Percentiles rank a stretch among this genome's conserved stretches.
phyloP scores from a whole-genome alignment of 1,140 invertebrate genomes.

The Oedothorax gibbosus region DNA sequence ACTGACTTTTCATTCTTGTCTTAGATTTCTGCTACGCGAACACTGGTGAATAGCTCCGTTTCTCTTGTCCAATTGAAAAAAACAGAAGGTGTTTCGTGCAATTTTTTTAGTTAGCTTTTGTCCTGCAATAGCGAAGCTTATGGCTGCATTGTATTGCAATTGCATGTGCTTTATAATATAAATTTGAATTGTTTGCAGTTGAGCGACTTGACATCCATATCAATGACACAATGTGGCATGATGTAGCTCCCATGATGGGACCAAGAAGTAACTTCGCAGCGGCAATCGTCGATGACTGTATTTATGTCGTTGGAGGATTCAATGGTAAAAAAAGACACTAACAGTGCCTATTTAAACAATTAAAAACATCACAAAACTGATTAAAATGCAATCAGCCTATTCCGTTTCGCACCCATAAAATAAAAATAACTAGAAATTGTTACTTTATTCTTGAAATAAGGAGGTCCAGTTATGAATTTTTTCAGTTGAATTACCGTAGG shows the following conservation, averaged over 20 bases:
- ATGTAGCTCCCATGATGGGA: conserved; percentile 77
- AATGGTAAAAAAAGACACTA: conserved; percentile 66
- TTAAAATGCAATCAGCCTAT: background rate
- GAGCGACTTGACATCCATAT: conserved; percentile 73
- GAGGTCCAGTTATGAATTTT: no score
- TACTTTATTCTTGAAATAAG: no score
- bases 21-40: background rate
- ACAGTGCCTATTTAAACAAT: background rate
- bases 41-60: background rate
- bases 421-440: no score
- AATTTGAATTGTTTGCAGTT: conserved; percentile 14
- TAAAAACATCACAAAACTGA: background rate
- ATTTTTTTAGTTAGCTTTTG: background rate
- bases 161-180: background rate
- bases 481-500: no score
- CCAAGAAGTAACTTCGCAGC: conserved; percentile 78
- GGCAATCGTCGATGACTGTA: conserved; percentile 76
- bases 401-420: background rate
- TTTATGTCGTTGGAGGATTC: conserved; percentile 78
- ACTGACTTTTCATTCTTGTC: background rate
- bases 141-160: background rate
- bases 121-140: background rate
- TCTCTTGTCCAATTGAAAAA: background rate
- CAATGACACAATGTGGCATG: conserved; percentile 73
- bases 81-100: background rate